Base-by-base conservation (phyloP, 2,888 invertebrate genomes). In the Caenorhabditis sp. region DNA sequence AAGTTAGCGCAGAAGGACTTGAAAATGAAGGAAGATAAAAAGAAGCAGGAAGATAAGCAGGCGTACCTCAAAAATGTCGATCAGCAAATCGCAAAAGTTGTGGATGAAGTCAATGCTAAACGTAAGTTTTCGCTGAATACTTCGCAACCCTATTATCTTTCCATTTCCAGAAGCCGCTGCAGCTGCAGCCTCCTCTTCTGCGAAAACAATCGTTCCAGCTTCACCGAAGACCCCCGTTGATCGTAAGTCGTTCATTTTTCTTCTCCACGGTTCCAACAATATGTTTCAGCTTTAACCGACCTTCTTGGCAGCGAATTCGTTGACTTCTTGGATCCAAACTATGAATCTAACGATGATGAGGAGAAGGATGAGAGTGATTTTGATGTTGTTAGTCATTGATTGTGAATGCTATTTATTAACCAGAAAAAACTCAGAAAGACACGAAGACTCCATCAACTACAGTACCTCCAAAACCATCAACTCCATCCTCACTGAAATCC, bases 271-370 rank as follows among this genome's bases (percentile, higher is more conserved):
- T n/a, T n/a, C n/a, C n/a, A n/a, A n/a, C n/a, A n/a, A n/a, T n/a
- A n/a, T n/a, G n/a, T 84, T 88, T 79, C 63, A 90, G 89, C 90
- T 0, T 61, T 90, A 10, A 86, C 83, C 26, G 89, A 90, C 54
- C 82, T 90, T 61, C 79, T 90, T 8, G 90, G 90, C 14, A 86
- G 85, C 22, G 86, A 87, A 41, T 85, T 90, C 28, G 90, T 87
- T 38, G 87, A 89, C 26, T 90, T 90, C 47, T 69, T 90, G 66
- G 88, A 89, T 70, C 90, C 89, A 0, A 85, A 85, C 49, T 90
- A 89, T 44, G 87, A 86, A 47, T 85, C 89, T 10, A 70, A 85
- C 6, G 85, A 85, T 26, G 87, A 85, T 19, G 86, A 87, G 47
- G 84, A 84, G n/a, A 59, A 12, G 0, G 81, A 85, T 26, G 80